These are phyloP conservation scores for Stenolophus ochropezus DNA, from an alignment of 2,888 invertebrate species.

Conservation along the genomic window DNA sequence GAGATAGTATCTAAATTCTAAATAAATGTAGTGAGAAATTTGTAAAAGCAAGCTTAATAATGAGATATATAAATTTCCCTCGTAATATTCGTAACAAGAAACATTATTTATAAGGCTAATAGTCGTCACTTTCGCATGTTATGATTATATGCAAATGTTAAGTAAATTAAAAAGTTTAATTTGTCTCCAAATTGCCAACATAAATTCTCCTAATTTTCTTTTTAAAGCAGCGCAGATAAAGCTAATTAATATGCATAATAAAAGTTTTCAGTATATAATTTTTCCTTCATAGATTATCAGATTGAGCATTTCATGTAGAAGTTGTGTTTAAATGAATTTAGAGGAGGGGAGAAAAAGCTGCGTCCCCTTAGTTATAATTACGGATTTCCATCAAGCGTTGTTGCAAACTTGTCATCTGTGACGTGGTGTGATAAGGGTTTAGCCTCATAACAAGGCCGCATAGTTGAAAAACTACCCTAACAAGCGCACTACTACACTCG, in stretches of 20 bases:
- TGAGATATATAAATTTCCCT: too few species aligned
- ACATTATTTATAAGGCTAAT: too few species aligned
- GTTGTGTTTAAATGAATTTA: constrained; percentile 18
- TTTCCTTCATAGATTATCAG: constrained; percentile 1
- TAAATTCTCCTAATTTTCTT: neutral
- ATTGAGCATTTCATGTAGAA: too few species aligned
- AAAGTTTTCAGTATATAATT: neutral
- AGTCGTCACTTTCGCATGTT: neutral
- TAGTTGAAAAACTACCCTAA: constrained; percentile 27
- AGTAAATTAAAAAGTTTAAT: neutral
- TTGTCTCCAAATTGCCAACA: neutral
- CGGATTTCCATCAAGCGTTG: constrained; percentile 14
- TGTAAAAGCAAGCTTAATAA: too few species aligned
- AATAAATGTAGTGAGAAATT: too few species aligned
- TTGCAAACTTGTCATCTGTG: constrained; percentile 15
- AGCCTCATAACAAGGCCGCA: constrained; percentile 4
- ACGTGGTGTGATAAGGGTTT: constrained; percentile 33
- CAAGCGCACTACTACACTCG: too few species aligned
- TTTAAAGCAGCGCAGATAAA: neutral
- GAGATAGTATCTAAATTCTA: too few species aligned
- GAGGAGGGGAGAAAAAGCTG: neutral
- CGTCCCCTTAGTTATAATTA: constrained; percentile 27
- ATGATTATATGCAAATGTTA: neutral
- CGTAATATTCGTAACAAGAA: too few species aligned
- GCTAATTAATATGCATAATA: constrained; percentile 10